Base-by-base conservation (phyloP, 2,797 vertebrate species). In the Chromis chromis region DNA sequence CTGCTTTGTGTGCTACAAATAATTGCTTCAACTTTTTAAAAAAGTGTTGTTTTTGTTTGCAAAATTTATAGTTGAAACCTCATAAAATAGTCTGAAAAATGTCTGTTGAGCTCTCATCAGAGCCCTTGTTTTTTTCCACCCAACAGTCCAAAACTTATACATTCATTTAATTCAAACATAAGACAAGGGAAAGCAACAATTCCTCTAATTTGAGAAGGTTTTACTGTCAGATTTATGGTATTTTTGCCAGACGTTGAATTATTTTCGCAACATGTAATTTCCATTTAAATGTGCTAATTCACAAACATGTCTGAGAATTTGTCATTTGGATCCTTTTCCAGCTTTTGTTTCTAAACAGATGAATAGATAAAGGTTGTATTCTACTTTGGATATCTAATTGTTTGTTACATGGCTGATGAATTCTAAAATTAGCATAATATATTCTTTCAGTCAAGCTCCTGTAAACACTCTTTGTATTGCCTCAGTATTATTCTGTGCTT, bases 301-400 rank as follows among this genome's bases (percentile, higher is more conserved):
- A 59, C 21, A 44, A 11, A 11, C 25, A 24, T 3, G 16, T 46
- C 11, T 48, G n/a, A 42, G 40, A 42, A 17, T 36, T 31, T 52
- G 46, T 65, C 14, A 16, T 54, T 50, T 40, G 44, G 33, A 39
- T 48, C 28, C 60, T 56, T 65, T 59, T 3, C 7, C 33, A 33
- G 12, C n/a, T 55, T 65, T 55, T 52, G 21, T 31, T 64, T 19
- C 27, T 36, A 19, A 64, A 14, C 25, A 42, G 40, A 42, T 42
- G 4, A 19, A 1, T 21, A 44, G 2, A 42, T 49, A 11, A 53
- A 52, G 31, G 36, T 48, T 8, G 31, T 8, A 31, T 31, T 68
- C 21, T 22, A 14, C 6, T 57, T 27, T 17, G n/a, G 22, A 49
- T 49, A 49, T 49, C 4, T n/a, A 25, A 11, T 21, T 50, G 10